Evolutionary conservation across 2,113 vertebrate genomes (phyloP).

Genomic region (Actenoides lindsayi): DNA sequence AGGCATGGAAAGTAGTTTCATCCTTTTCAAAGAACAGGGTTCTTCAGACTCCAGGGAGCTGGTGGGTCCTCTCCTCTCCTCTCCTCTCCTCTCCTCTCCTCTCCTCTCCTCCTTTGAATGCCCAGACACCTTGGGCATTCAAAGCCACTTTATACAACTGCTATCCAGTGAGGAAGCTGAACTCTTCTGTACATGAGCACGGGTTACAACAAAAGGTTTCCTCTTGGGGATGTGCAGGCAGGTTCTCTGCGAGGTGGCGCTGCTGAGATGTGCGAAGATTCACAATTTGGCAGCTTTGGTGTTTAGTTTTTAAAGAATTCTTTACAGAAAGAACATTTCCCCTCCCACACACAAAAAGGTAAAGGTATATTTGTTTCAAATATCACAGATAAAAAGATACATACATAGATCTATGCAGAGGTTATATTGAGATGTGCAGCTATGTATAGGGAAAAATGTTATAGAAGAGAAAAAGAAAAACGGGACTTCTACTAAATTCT

Average conservation of each 20-base stretch:
- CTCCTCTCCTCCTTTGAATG: too few species aligned
- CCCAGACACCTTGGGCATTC: background rate
- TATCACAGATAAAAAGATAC: background rate
- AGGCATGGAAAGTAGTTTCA: background rate
- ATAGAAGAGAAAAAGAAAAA: background rate
- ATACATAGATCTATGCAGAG: background rate
- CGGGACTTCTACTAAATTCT: background rate
- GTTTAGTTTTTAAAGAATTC: background rate
- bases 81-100: background rate
- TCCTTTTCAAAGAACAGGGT: background rate
- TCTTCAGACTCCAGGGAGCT: background rate
- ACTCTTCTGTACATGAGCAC: fast-evolving
- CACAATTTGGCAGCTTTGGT: background rate
- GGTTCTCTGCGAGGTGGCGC: conserved; percentile 32
- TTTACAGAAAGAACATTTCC: background rate
- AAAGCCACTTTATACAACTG: background rate
- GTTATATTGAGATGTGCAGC: background rate
- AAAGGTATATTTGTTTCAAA: background rate
- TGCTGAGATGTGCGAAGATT: background rate
- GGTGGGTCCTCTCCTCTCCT: background rate
- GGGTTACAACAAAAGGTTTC: background rate
- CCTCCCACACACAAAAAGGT: fast-evolving
- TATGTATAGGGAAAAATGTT: background rate
- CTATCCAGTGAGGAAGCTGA: background rate
- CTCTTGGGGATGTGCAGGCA: too few species aligned